A percentile compares a stretch with the other conserved stretches of the same genome.
phyloP scores from a whole-genome alignment of 2,888 invertebrate species.

The Rhodophaea formosa region DNA sequence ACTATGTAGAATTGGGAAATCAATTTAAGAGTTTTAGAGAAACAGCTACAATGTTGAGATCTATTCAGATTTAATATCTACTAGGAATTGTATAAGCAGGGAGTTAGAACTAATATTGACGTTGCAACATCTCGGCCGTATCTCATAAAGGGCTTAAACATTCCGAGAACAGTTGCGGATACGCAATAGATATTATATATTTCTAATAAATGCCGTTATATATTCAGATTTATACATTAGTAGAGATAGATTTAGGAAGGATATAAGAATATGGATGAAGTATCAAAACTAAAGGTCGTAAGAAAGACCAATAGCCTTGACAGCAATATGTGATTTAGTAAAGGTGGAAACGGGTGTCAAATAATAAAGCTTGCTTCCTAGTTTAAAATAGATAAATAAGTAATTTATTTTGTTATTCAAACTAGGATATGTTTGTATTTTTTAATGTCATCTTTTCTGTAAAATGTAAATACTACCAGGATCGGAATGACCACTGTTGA shows the following conservation, averaged over 20 bases:
- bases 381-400: too few species aligned
- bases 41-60: slow-evolving; percentile 37
- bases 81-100: slow-evolving; percentile 38
- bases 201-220: not conserved
- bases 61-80: slow-evolving; percentile 35
- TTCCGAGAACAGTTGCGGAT: slow-evolving; percentile 8
- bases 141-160: slow-evolving; percentile 18
- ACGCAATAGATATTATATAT: slow-evolving; percentile 9
- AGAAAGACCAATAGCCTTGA: too few species aligned
- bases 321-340: too few species aligned
- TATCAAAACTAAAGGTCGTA: too few species aligned
- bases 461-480: too few species aligned
- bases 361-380: too few species aligned
- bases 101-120: slow-evolving; percentile 38
- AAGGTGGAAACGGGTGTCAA: too few species aligned
- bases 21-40: slow-evolving; percentile 22
- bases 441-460: too few species aligned
- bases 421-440: too few species aligned
- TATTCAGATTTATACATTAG: slow-evolving; percentile 13
- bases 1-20: slow-evolving; percentile 11
- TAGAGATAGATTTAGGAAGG: slow-evolving; percentile 19
- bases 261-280: too few species aligned
- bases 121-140: slow-evolving; percentile 21
- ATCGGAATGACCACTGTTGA: too few species aligned
- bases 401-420: too few species aligned